Evolutionary conservation across 2,113 vertebrate genomes (phyloP).

Genomic region (Mastomys natalensis): DNA sequence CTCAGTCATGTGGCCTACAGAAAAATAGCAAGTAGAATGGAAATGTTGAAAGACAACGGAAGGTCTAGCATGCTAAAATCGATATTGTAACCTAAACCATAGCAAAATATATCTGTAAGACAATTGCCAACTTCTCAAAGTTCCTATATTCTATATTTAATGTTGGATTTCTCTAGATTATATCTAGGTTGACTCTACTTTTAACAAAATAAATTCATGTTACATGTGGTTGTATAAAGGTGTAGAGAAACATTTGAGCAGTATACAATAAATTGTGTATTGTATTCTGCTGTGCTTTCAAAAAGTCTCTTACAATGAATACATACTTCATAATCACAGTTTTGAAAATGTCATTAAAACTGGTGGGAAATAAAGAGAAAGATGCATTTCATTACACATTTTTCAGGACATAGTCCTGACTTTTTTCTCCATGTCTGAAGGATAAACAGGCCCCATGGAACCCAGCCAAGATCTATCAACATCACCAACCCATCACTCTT

Average conservation of each 20-base stretch:
- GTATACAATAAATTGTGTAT: neutral
- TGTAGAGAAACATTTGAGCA: constrained; percentile 28
- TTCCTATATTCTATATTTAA: neutral
- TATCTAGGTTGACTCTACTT: neutral
- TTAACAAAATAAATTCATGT: neutral
- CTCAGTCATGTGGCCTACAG: neutral
- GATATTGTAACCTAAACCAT: neutral
- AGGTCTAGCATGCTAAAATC: neutral
- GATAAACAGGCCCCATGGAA: neutral
- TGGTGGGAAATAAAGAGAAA: neutral
- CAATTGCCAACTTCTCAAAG: neutral
- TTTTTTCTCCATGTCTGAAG: neutral
- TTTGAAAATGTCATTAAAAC: neutral
- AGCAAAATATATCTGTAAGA: neutral
- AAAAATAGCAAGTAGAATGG: neutral
- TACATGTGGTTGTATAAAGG: neutral
- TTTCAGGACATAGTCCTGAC: neutral
- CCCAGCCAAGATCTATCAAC: neutral
- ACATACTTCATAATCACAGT: neutral
- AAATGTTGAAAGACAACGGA: neutral
- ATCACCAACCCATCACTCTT: neutral
- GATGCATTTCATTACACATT: neutral
- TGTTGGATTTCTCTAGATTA: neutral
- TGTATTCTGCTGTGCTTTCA: neutral
- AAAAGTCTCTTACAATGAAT: neutral